Evolutionary conservation across 2,888 invertebrate species (phyloP).

Genomic region (Meiosimyza decipiens): DNA sequence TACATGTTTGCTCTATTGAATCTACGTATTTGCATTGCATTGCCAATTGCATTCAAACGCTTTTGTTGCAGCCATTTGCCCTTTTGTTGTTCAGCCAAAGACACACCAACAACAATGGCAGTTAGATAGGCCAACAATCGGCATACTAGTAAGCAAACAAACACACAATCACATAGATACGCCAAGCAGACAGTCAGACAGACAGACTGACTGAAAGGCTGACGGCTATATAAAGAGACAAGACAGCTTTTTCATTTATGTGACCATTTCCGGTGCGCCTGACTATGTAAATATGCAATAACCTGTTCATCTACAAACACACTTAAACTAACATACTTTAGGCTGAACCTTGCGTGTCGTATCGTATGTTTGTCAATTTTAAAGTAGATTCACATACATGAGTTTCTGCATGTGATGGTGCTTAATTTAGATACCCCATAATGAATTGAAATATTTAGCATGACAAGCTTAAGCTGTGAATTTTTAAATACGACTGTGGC

Average conservation of each 20-base stretch:
- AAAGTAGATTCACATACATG: conserved; percentile 14
- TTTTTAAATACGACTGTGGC: too few relatives aligned
- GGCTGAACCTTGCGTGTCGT: conserved; percentile 2
- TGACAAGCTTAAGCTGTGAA: neutral
- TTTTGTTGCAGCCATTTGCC: neutral
- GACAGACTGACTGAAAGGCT: conserved; percentile 3
- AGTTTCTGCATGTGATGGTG: neutral
- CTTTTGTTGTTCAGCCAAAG: too few relatives aligned
- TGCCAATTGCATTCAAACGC: conserved; percentile 9
- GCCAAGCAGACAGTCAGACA: neutral
- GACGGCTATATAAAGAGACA: conserved; percentile 1
- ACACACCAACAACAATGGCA: too few relatives aligned
- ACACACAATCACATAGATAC: neutral
- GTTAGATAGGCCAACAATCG: neutral
- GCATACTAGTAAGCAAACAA: neutral
- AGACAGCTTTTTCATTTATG: conserved; percentile 27
- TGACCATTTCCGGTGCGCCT: conserved; percentile 29
- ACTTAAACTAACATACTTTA: conserved; percentile 31
- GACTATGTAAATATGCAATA: conserved; percentile 34
- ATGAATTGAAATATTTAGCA: conserved; percentile 21
- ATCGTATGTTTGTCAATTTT: conserved; percentile 24
- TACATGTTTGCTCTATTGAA: neutral
- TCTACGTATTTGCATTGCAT: too few relatives aligned
- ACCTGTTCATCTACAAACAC: conserved; percentile 25
- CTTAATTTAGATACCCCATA: neutral